Evolutionary conservation across 2,797 vertebrate species (phyloP).

Genomic region (Siniperca scherzeri): DNA sequence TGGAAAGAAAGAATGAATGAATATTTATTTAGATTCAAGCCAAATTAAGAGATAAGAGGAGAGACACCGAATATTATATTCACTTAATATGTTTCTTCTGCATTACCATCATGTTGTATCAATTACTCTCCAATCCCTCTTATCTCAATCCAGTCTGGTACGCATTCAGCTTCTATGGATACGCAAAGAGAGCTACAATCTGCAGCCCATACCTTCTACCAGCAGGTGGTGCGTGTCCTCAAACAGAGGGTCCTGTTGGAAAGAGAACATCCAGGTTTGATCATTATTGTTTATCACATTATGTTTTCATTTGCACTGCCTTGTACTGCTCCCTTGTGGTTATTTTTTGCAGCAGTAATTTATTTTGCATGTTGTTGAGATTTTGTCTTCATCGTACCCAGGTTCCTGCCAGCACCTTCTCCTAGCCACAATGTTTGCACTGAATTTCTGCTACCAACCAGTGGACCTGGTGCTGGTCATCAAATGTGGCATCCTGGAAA

Average conservation of each 20-base stretch:
- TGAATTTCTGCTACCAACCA: conserved; percentile 88
- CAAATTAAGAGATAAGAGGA: neutral
- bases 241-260: conserved; percentile 81
- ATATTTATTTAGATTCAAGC: conserved; percentile 19
- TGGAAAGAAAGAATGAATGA: neutral
- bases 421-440: conserved; percentile 87
- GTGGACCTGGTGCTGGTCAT: conserved; percentile 86
- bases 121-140: neutral
- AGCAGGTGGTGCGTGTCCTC: conserved; percentile 87
- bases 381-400: conserved; percentile 49
- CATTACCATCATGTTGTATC: neutral
- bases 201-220: conserved; percentile 86
- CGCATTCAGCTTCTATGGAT: conserved; percentile 79
- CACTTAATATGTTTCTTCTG: neutral
- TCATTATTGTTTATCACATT: neutral
- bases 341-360: neutral
- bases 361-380: neutral
- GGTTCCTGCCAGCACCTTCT: conserved; percentile 87
- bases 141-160: conserved; percentile 80
- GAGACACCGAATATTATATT: neutral
- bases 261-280: conserved; percentile 82
- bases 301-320: neutral
- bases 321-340: accelerated
- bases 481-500: conserved; percentile 85
- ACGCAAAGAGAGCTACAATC: conserved; percentile 83